Conservation (phyloP, 2,113 vertebrate genomes). For the Australoheros scitulus region DNA sequence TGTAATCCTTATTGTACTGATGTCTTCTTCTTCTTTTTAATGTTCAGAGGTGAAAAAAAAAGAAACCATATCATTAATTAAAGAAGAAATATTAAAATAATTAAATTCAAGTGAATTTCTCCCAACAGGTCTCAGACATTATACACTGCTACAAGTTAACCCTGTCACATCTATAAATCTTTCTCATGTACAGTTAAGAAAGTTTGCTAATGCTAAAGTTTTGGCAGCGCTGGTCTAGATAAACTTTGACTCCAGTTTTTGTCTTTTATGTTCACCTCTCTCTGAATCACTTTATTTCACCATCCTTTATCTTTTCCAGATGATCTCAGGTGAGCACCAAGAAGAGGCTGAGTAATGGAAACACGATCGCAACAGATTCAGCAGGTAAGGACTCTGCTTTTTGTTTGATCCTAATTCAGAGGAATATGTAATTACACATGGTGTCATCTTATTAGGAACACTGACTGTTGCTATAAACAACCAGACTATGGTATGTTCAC, state of each 20-base stretch:
- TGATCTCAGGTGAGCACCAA: slow-evolving; percentile 38
- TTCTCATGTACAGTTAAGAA: background rate
- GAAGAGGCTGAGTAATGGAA: slow-evolving; percentile 56
- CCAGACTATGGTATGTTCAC: background rate
- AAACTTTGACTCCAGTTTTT: slow-evolving; percentile 26
- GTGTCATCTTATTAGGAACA: slow-evolving; percentile 19
- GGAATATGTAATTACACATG: slow-evolving; percentile 26
- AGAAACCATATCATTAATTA: background rate
- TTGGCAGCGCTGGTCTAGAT: slow-evolving; percentile 11
- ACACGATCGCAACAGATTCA: slow-evolving; percentile 39
- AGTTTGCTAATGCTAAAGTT: slow-evolving; percentile 19
- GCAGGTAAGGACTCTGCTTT: slow-evolving; percentile 54
- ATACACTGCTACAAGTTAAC: background rate
- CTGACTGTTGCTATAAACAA: slow-evolving; percentile 38
- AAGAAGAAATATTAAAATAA: background rate
- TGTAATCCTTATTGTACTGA: background rate
- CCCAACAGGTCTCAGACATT: background rate
- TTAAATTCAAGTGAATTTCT: background rate
- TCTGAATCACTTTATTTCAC: slow-evolving; percentile 37
- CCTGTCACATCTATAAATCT: background rate
- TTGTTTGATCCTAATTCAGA: slow-evolving; percentile 25
- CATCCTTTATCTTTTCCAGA: slow-evolving; percentile 59
- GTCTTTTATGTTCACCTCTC: slow-evolving; percentile 2
- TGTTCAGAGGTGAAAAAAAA: background rate
- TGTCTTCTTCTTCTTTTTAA: background rate